Base-by-base conservation (phyloP, 2,797 vertebrate species). In the Spondyliosoma cantharus region DNA sequence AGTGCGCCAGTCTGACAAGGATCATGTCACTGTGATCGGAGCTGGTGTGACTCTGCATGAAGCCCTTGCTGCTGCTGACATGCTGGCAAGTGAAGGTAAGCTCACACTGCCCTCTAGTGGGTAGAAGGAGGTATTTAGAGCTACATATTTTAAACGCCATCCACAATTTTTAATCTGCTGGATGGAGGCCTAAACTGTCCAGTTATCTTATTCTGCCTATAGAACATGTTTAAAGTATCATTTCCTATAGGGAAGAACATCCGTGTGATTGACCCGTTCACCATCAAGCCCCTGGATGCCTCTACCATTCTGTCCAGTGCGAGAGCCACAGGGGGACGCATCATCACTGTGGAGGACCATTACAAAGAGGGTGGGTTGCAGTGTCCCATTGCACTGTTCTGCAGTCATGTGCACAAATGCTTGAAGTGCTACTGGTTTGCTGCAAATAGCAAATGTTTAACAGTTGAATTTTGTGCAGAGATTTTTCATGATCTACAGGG, bases 281-380 rank as follows among this genome's bases (percentile, higher is more conserved):
- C 96, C 57, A 94, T 98, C 83, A 98, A 98, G 80, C 97, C 97
- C 11, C 87, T 98, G 92, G 97, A 98, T 82, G 92, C 92, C 1
- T 20, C 83, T 9, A 96, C 96, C 50, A 96, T 98, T 81, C 65
- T 97, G 77, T 37, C 91, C 9, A 96, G 82, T 78, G 97, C 96
- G 43, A 94, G 82, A 89, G 96, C 94, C 66, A 96, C 96, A 12
- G 87, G 93, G 0, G 96, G 97, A 37, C 93, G 80, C 8, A 94
- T 98, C 69, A 96, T 98, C 85, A 97, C 96, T 0, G 96, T 98
- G 57, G 97, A 98, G 86, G 97, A 97, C 86, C 97, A 98, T 84
- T 97, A 97, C 90, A 95, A 86, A 85, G 96, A 98, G 91, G 97
- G 96, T 96, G 63, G 29, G 92, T 62, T 45, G 16, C 1, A 11